Base-by-base conservation (phyloP, 2,113 vertebrate genomes). In the Takifugu flavidus region DNA sequence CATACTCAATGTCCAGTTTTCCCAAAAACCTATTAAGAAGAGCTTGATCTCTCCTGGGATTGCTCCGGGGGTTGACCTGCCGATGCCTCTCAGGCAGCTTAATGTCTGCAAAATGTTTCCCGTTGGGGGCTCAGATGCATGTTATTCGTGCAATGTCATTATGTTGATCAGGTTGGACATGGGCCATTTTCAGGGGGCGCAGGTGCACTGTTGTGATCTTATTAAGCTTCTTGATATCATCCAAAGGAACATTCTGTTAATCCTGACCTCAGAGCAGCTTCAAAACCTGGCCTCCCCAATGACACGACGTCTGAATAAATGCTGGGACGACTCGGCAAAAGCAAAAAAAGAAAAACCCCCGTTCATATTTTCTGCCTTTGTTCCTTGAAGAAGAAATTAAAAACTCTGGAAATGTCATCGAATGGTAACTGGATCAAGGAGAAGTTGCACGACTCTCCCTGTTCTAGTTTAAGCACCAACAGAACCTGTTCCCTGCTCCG, bases 161-260 rank as follows among this genome's bases (percentile, higher is more conserved):
- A 34, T 65, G 47, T 58, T 59, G 27, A 55, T 59, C 20, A 52
- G 7, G 11, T 67, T 59, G 7, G 62, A 58, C 74, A 68, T 29
- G 3, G 45, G 34, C 59, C 2, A 7, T 49, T 45, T 67, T 65
- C 47, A 11, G 28, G 45, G 55, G 80, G 75, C 85, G 71, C 87
- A 89, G 87, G 78, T 87, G 87, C 67, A 13, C 69, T 8, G 59
- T 45, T 53, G 65, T 42, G 3, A 77, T 80, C 72, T 78, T 45
- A 49, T 84, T 75, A 78, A 74, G 45, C 26, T 51, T 8, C 4
- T 53, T 29, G 77, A 69, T 55, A 49, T 86, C 76, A 70, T 82
- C 51, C 45, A 20, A 70, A 58, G 25, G 44, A 53, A 68, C 42
- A 56, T 64, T 71, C 42, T 5, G 49, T 49, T 26, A 70, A 61